Evolutionary conservation across 2,888 invertebrate genomes (phyloP).

Genomic region (Amblyteles armatorius): DNA sequence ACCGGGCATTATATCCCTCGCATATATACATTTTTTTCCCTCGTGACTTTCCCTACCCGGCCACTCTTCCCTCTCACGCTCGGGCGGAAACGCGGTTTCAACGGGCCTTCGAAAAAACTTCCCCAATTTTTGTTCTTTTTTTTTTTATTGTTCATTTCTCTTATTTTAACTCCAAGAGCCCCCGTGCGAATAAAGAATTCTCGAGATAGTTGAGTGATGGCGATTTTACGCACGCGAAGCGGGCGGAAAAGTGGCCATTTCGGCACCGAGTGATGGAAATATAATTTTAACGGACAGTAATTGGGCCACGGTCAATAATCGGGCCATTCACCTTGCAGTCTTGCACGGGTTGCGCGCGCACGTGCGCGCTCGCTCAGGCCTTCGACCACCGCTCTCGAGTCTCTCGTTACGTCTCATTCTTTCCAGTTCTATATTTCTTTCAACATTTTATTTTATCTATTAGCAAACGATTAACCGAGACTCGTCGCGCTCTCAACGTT

Average conservation of each 20-base stretch:
- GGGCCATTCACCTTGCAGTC: too few species aligned
- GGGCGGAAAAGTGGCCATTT: too few species aligned
- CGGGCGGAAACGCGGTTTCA: constrained; percentile 64
- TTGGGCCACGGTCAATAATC: too few species aligned
- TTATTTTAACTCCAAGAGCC: constrained; percentile 7
- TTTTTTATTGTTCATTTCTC: background rate
- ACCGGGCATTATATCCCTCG: constrained; percentile 52
- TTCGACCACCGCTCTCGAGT: background rate
- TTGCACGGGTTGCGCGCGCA: background rate
- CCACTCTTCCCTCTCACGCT: constrained; percentile 55
- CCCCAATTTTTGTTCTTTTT: background rate
- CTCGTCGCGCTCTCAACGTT: constrained; percentile 8
- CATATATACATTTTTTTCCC: constrained; percentile 8
- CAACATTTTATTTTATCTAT: constrained; percentile 35
- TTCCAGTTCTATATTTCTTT: constrained; percentile 1
- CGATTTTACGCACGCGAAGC: too few species aligned
- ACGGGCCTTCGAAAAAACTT: constrained; percentile 23
- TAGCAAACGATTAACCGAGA: constrained; percentile 39
- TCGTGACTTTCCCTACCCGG: constrained; percentile 45
- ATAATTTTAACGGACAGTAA: too few species aligned
- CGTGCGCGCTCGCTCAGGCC: background rate
- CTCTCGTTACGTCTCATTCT: constrained; percentile 9
- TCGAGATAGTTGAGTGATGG: background rate
- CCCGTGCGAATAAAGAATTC: constrained; percentile 47
- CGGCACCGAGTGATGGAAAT: too few species aligned